Percentiles rank a stretch among this genome's conserved stretches.
Conservation (phyloP, 2,797 vertebrate species). For the Buceros bicornis region DNA sequence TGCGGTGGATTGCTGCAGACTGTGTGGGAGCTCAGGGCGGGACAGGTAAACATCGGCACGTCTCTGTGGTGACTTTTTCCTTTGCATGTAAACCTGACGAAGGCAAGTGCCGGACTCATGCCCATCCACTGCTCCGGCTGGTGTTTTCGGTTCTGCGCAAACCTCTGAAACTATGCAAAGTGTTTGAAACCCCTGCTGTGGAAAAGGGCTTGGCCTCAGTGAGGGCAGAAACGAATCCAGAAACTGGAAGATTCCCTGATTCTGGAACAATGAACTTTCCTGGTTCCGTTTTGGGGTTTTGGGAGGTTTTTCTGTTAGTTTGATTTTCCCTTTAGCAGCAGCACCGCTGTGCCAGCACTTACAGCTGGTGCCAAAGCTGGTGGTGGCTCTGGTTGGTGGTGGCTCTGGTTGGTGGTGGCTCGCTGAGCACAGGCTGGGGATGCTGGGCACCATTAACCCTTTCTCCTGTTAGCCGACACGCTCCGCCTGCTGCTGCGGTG, state of each 20-base stretch:
- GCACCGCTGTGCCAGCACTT: neutral
- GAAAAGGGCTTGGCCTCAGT: neutral
- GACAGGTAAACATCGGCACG: accelerated
- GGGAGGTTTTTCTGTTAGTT: neutral
- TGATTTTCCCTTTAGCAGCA: neutral
- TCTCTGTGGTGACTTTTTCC: neutral
- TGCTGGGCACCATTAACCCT: accelerated
- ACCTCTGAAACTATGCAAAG: accelerated
- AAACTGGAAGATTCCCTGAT: neutral
- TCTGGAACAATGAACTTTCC: neutral
- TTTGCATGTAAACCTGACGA: accelerated
- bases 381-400: neutral
- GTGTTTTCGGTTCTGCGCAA: neutral
- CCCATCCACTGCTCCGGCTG: neutral
- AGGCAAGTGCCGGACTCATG: accelerated
- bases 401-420: neutral
- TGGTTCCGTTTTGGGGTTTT: accelerated
- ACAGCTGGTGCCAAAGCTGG: neutral
- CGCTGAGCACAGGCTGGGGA: no score
- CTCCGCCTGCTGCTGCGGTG: accelerated
- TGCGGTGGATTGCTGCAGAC: accelerated
- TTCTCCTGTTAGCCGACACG: accelerated
- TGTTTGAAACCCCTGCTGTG: accelerated
- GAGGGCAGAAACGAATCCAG: neutral
- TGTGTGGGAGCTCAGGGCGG: neutral